phyloP scores from a whole-genome alignment of 2,888 invertebrate species.

The Andricus quercusramuli region DNA sequence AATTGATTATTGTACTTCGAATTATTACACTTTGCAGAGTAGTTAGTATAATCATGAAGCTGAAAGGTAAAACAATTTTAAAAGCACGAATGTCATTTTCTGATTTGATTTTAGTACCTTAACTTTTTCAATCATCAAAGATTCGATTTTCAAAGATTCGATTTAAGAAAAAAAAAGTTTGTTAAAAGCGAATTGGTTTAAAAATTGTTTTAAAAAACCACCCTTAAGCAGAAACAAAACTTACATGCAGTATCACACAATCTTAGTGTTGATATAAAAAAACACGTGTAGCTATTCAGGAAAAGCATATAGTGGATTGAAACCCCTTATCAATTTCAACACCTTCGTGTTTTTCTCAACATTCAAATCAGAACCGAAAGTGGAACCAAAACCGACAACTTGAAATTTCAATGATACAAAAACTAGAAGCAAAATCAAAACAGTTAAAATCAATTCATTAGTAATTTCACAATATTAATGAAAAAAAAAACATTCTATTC shows the following conservation, averaged over 20 bases:
- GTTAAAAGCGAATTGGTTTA: not conserved
- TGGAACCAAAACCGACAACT: not conserved
- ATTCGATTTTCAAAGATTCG: not conserved
- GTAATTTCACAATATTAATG: not conserved
- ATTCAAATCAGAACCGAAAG: not conserved
- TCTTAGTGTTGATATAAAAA: conserved; percentile 2
- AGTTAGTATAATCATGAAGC: not conserved
- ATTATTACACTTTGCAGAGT: not conserved
- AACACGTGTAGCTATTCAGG: not conserved
- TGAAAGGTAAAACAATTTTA: not conserved
- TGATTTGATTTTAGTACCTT: not conserved
- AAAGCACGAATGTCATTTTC: not conserved
- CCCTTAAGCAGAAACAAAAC: conserved; percentile 8
- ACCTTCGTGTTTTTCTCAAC: not conserved
- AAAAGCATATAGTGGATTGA: conserved; percentile 4
- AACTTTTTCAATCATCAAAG: not conserved
- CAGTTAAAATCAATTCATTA: not conserved
- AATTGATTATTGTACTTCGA: too few species aligned
- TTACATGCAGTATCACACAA: conserved; percentile 37
- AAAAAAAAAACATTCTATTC: not conserved
- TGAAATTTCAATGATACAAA: conserved; percentile 3
- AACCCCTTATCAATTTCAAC: not conserved
- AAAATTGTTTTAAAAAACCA: not conserved
- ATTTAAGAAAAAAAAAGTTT: not conserved
- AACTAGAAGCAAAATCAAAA: conserved; percentile 17